These are phyloP conservation scores for Hybognathus amarus DNA, from an alignment of 2,797 vertebrate genomes.

Conservation along the genomic window DNA sequence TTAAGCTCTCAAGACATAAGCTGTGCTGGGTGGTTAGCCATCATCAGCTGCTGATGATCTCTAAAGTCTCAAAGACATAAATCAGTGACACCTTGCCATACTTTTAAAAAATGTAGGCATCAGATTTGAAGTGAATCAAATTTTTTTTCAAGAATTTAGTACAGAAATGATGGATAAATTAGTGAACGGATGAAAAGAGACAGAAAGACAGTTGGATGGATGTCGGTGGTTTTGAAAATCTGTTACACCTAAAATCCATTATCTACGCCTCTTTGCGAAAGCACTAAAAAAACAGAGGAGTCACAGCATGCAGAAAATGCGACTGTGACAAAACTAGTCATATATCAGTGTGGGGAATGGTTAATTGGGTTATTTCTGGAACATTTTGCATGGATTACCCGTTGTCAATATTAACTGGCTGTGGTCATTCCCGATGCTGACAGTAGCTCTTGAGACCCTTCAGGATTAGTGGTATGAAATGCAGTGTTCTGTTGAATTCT, in stretches of 20 bases:
- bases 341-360: constrained; percentile 69
- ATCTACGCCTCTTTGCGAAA: neutral
- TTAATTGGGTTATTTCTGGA: constrained; percentile 67
- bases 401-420: constrained; percentile 62
- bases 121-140: neutral
- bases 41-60: constrained; percentile 69
- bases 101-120: neutral
- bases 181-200: constrained; percentile 25
- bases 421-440: constrained; percentile 42
- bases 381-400: constrained; percentile 60
- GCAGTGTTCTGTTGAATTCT: neutral
- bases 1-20: constrained; percentile 67
- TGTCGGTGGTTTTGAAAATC: neutral
- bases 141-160: neutral
- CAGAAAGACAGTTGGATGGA: constrained; percentile 20
- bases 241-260: constrained; percentile 14
- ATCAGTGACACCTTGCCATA: constrained; percentile 6
- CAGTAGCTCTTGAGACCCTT: constrained; percentile 18
- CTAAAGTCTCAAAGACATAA: neutral
- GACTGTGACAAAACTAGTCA: constrained; percentile 61
- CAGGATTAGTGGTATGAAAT: constrained; percentile 14
- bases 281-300: constrained; percentile 3
- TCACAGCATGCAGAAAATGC: constrained; percentile 43
- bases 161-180: constrained; percentile 19
- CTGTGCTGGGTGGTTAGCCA: constrained; percentile 75